Conservation (phyloP, 2,113 vertebrate genomes). For the Aphelocoma coerulescens region DNA sequence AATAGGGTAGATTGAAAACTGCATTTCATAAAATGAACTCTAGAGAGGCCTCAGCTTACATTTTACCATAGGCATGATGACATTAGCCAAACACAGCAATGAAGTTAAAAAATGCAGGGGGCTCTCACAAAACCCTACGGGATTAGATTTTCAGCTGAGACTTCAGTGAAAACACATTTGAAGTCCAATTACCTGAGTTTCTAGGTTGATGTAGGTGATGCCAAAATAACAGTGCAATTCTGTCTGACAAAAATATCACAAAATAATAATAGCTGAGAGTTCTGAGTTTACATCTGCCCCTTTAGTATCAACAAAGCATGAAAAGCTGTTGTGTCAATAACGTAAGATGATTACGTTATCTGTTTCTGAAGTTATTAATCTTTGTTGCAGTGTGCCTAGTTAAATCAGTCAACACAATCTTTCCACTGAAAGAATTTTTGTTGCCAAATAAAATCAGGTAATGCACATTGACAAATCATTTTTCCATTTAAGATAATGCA, state of each 20-base stretch:
- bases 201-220: neutral
- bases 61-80: neutral
- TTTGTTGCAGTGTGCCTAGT: neutral
- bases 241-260: neutral
- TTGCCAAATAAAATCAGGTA: neutral
- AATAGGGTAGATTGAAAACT: neutral
- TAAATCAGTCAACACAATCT: conserved; percentile 4
- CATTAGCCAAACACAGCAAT: neutral
- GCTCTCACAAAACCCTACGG: neutral
- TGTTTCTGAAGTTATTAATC: conserved; percentile 20
- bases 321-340: neutral
- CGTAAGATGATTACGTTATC: neutral
- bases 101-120: neutral
- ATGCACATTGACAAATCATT: conserved; percentile 13
- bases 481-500: conserved; percentile 18
- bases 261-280: neutral
- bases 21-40: neutral
- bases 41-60: neutral
- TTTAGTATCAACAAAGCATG: neutral
- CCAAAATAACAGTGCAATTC: neutral
- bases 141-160: neutral
- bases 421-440: conserved; percentile 1
- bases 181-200: conserved; percentile 29
- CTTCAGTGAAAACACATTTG: neutral
- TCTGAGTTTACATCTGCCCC: neutral